These are phyloP conservation scores for Zootermopsis nevadensis DNA, from an alignment of 2,888 invertebrate genomes.

Conservation along the genomic window DNA sequence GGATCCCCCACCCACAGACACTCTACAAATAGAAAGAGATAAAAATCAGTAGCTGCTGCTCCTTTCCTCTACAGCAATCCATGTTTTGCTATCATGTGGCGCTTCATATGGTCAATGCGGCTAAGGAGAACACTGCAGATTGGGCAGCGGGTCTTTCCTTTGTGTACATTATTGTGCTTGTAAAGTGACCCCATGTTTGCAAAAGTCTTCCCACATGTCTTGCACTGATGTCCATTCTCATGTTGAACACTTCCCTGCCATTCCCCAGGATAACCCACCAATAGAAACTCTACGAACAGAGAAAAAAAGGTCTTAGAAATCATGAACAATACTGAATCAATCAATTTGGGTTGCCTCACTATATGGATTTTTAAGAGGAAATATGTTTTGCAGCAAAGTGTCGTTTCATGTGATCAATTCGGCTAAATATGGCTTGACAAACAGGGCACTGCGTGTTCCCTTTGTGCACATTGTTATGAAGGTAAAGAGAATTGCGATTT, in stretches of 20 bases:
- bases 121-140: slow-evolving; percentile 50
- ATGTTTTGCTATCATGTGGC: slow-evolving; percentile 49
- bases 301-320: slow-evolving; percentile 10
- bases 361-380: not conserved
- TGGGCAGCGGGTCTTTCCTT: slow-evolving; percentile 73
- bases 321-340: not conserved
- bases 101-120: slow-evolving; percentile 48
- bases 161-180: slow-evolving; percentile 72
- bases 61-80: slow-evolving; percentile 8
- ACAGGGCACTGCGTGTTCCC: slow-evolving; percentile 66
- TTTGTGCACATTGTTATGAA: slow-evolving; percentile 66
- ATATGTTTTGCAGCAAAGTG: slow-evolving; percentile 6
- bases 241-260: slow-evolving; percentile 30
- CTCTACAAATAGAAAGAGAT: slow-evolving; percentile 36
- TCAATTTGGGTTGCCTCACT: slow-evolving; percentile 13
- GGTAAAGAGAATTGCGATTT: slow-evolving; percentile 55
- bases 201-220: slow-evolving; percentile 62
- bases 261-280: slow-evolving; percentile 24
- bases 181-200: slow-evolving; percentile 73
- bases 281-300: slow-evolving; percentile 18
- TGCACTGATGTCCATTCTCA: slow-evolving; percentile 46
- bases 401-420: slow-evolving; percentile 22
- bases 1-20: slow-evolving; percentile 33
- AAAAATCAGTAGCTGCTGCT: not conserved
- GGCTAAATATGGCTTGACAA: slow-evolving; percentile 64